Base-by-base conservation (phyloP, 2,113 vertebrate species). In the Solenodon paradoxus region DNA sequence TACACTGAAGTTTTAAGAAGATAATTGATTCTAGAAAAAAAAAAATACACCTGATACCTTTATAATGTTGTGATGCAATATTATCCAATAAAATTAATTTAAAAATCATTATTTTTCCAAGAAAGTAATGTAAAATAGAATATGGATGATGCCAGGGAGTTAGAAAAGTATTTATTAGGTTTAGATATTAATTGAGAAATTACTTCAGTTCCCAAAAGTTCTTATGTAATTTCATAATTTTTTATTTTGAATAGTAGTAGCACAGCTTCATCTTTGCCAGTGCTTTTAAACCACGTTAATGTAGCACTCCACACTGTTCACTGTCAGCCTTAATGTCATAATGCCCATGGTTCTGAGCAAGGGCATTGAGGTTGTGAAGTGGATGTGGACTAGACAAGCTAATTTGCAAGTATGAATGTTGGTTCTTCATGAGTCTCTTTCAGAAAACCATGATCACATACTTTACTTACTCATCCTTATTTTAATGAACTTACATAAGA, bases 221-320 rank as follows among this genome's bases (percentile, higher is more conserved):
- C 63, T 71, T 5, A n/a, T 35, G n/a, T 22, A 35, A 69, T 87
- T 82, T 40, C n/a, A n/a, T n/a, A n/a, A n/a, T n/a, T n/a, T n/a
- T n/a, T n/a, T 85, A 5, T 84, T 93, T 64, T 96, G n/a, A 63
- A 22, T 22, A 75, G 53, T 53, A 86, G 53, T 53, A 86, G 40
- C 79, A 61, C 15, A 47, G 71, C 42, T 69, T 57, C 30, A 32
- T 42, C 20, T 57, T 88, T 20, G 68, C 40, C 22, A 7, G 24
- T 81, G 5, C 20, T 59, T 90, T 93, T 13, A 78, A 57, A 63
- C 28, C 32, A 2, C 2, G 28, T 47, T 53, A 66, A 47, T 35
- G 22, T 28, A n/a, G n/a, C 6, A 16, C 38, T 38, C 6, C n/a
- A 12, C 16, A 85, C 9, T 69, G 15, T n/a, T 87, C 38, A 47